A percentile compares a stretch with the other conserved stretches of the same genome.
Conservation (phyloP, 1,140 invertebrate species). For the Tetramorium alpestre region DNA sequence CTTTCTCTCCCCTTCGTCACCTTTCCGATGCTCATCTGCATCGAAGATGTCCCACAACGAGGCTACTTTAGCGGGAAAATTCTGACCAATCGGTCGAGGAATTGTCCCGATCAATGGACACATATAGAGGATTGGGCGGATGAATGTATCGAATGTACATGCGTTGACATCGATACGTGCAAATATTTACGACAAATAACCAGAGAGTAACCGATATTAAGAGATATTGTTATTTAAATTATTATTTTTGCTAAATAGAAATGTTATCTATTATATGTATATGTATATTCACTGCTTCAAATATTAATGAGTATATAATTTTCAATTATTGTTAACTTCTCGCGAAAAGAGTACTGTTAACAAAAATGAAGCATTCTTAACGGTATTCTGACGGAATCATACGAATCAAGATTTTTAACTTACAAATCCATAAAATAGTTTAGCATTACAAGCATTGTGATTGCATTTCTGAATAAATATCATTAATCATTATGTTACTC, state of each 20-base stretch:
- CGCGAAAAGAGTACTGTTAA: background rate
- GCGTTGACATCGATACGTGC: background rate
- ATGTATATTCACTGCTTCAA: background rate
- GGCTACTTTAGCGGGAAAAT: constrained; percentile 36
- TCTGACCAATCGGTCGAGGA: constrained; percentile 38
- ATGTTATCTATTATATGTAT: background rate
- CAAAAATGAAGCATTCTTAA: background rate
- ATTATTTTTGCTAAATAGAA: background rate
- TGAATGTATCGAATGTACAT: constrained; percentile 3
- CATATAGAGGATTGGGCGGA: background rate
- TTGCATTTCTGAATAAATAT: background rate
- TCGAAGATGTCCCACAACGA: constrained; percentile 14
- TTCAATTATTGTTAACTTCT: background rate
- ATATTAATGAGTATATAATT: background rate
- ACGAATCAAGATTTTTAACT: background rate
- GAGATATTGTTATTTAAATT: background rate
- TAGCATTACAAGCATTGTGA: background rate
- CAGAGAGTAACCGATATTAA: background rate
- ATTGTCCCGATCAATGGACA: constrained; percentile 14
- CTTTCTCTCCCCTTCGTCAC: background rate
- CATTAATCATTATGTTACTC: background rate
- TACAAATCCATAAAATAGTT: background rate
- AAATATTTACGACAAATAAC: background rate
- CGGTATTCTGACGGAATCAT: background rate
- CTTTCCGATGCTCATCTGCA: constrained; percentile 16